phyloP scores from a whole-genome alignment of 2,797 vertebrate species.

The Clamator glandarius region DNA sequence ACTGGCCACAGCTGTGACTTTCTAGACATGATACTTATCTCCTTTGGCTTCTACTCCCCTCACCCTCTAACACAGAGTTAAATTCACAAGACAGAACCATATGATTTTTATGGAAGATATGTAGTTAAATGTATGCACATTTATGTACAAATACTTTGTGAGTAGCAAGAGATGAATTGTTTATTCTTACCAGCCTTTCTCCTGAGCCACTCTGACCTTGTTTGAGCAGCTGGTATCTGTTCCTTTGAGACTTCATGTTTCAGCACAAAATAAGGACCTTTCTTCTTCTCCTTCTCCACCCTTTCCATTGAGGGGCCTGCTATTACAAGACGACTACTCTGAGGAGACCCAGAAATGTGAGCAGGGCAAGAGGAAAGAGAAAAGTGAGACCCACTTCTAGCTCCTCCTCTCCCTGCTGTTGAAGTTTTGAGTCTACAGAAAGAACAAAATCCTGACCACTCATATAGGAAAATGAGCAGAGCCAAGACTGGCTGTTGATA shows the following conservation, averaged over 20 bases:
- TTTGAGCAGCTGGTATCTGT: background rate
- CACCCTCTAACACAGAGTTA: background rate
- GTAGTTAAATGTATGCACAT: slow-evolving; percentile 36
- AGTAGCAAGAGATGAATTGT: background rate
- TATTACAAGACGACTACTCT: background rate
- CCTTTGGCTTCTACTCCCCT: fast-evolving
- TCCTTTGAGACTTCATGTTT: background rate
- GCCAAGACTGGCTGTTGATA: background rate
- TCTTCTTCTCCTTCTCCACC: background rate
- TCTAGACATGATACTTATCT: background rate
- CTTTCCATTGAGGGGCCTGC: background rate
- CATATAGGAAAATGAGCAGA: background rate
- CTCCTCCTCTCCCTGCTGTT: background rate
- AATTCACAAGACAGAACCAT: background rate
- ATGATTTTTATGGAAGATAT: background rate
- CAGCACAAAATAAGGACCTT: background rate
- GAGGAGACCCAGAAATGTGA: background rate
- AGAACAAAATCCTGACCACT: background rate
- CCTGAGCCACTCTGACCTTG: background rate
- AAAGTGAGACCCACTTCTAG: background rate
- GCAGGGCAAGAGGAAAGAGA: background rate
- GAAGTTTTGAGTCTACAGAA: background rate
- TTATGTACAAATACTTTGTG: slow-evolving; percentile 35
- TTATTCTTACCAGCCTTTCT: background rate
- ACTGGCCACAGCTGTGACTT: background rate